phyloP scores from a whole-genome alignment of 2,888 invertebrate genomes.

The Noctua janthina region DNA sequence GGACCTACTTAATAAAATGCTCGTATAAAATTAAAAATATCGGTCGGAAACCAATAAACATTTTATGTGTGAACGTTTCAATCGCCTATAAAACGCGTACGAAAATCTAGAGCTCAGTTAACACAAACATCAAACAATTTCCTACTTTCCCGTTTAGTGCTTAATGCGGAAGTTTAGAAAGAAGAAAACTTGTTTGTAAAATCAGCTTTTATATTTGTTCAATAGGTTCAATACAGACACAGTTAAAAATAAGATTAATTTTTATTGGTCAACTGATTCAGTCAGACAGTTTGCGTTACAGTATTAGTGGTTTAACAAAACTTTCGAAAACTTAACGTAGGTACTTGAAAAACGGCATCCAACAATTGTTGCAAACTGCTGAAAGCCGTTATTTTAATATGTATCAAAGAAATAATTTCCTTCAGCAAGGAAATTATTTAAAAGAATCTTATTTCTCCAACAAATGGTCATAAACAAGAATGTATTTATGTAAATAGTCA shows the following conservation, averaged over 20 bases:
- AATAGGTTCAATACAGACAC: neutral
- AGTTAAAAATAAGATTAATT: neutral
- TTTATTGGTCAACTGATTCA: neutral
- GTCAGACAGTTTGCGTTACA: neutral
- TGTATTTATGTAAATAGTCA: slow-evolving; percentile 11
- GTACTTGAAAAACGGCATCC: neutral
- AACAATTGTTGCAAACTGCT: neutral
- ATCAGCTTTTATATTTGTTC: neutral
- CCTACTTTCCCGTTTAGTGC: slow-evolving; percentile 65
- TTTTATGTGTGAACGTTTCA: slow-evolving; percentile 68
- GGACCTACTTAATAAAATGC: slow-evolving; percentile 57
- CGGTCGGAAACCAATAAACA: slow-evolving; percentile 66
- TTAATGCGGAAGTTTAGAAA: slow-evolving; percentile 63
- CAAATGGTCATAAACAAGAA: slow-evolving; percentile 14
- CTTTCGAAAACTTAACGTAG: neutral
- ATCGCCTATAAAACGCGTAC: slow-evolving; percentile 68
- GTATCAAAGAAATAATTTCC: neutral
- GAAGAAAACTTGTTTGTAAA: neutral
- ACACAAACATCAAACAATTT: slow-evolving; percentile 71
- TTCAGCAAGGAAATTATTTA: slow-evolving; percentile 1
- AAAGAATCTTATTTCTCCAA: neutral
- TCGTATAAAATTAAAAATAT: slow-evolving; percentile 62
- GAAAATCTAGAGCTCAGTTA: slow-evolving; percentile 72
- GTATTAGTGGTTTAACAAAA: neutral
- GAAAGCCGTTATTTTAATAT: slow-evolving; percentile 9